These are phyloP conservation scores for Bombus picipes DNA, from an alignment of 1,140 invertebrate species.

Conservation along the genomic window DNA sequence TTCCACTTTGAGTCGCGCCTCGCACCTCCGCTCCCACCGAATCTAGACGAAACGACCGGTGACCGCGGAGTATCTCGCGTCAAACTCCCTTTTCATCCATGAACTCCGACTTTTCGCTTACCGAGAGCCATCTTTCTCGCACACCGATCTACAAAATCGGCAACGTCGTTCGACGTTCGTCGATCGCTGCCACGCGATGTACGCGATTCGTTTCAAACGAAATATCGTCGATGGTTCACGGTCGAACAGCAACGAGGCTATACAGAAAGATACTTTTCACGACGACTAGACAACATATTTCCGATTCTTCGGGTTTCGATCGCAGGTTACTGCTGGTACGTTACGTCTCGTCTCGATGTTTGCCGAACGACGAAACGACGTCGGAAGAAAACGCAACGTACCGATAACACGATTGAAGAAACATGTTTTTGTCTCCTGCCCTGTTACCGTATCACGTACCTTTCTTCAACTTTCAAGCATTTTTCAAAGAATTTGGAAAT, in stretches of 20 bases:
- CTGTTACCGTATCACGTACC: too few species aligned
- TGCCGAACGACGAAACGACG: too few species aligned
- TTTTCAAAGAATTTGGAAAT: fast-evolving
- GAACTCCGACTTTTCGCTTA: neutral
- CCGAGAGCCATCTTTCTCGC: neutral
- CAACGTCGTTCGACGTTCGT: neutral
- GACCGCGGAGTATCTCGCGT: neutral
- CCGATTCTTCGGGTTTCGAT: too few species aligned
- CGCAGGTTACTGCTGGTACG: fast-evolving
- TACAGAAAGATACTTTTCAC: fast-evolving
- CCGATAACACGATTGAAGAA: too few species aligned
- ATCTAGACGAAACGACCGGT: neutral
- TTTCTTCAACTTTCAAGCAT: fast-evolving
- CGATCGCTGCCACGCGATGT: neutral
- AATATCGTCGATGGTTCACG: too few species aligned
- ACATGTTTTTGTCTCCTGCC: too few species aligned
- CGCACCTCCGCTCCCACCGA: neutral
- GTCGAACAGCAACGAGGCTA: too few species aligned
- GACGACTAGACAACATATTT: too few species aligned
- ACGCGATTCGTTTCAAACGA: too few species aligned
- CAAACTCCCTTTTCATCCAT: neutral
- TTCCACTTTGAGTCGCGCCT: constrained; percentile 22
- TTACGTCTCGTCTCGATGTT: too few species aligned
- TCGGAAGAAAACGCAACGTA: too few species aligned
- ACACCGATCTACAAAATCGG: neutral